A percentile compares a stretch with the other conserved stretches of the same genome.
Evolutionary conservation across 2,888 invertebrate genomes (phyloP).

Genomic region (Aradus depressus): DNA sequence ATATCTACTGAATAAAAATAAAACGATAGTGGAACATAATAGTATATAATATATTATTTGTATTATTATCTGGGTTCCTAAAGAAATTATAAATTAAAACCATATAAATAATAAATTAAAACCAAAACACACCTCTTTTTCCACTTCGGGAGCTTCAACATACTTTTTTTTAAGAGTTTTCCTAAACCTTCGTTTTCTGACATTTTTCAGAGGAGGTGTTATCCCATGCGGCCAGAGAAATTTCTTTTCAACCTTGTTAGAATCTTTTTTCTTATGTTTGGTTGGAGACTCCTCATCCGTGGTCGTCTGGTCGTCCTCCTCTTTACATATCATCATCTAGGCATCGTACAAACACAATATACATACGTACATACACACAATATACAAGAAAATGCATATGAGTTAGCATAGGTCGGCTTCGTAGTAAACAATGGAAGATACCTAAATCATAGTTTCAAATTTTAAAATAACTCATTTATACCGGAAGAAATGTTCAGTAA

Average conservation of each 20-base stretch:
- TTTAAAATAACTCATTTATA: neutral
- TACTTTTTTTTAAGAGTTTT: constrained; percentile 94
- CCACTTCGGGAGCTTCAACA: constrained; percentile 94
- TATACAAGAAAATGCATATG: no score
- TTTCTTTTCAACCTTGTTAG: constrained; percentile 77
- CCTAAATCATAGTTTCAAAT: neutral
- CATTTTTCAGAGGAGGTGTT: constrained; percentile 92
- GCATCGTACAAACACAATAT: constrained; percentile 19
- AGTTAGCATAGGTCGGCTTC: no score
- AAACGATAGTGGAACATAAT: no score
- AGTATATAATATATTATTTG: no score
- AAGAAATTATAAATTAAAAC: neutral
- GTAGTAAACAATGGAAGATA: neutral
- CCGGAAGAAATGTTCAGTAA: neutral
- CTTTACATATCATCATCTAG: constrained; percentile 72
- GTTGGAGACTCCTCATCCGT: constrained; percentile 67
- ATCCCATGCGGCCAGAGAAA: constrained; percentile 92
- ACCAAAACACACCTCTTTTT: constrained; percentile 61
- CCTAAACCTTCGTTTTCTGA: constrained; percentile 79
- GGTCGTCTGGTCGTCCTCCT: constrained; percentile 66
- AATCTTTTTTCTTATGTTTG: constrained; percentile 74
- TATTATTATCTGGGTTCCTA: no score
- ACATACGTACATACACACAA: no score
- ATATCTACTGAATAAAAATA: neutral
- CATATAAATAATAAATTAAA: neutral